phyloP scores from a whole-genome alignment of 2,888 invertebrate species.

The Melinopterus prodromus region DNA sequence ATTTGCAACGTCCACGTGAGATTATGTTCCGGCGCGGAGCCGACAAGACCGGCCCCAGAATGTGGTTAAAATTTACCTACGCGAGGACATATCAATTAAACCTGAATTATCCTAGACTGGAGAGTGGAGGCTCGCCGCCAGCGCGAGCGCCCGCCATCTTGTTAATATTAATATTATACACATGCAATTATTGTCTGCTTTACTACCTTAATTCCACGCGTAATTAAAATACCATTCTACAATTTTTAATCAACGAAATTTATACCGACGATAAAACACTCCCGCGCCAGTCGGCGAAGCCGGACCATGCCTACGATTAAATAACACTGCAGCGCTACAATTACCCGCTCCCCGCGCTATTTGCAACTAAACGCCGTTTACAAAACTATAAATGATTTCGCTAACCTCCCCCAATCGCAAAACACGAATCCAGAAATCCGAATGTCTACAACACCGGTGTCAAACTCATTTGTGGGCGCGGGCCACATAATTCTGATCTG shows the following conservation, averaged over 20 bases:
- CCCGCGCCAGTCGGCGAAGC: conserved; percentile 7
- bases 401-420: not conserved
- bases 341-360: conserved; percentile 9
- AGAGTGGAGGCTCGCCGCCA: not conserved
- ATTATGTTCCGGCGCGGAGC: conserved; percentile 44
- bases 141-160: not conserved
- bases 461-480: no score
- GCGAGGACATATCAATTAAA: not conserved
- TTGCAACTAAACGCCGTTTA: conserved; percentile 22
- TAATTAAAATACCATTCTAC: conserved; percentile 26
- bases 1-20: conserved; percentile 45
- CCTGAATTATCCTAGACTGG: not conserved
- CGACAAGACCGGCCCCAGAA: conserved; percentile 13
- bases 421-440: not conserved
- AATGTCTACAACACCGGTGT: not conserved
- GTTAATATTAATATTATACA: conserved; percentile 26
- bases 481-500: no score
- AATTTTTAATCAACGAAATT: conserved; percentile 27
- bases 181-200: conserved; percentile 26
- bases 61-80: conserved; percentile 14
- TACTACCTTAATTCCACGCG: conserved; percentile 23
- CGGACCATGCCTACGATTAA: conserved; percentile 22
- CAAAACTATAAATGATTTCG: conserved; percentile 11
- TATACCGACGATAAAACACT: conserved; percentile 24
- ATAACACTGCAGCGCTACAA: conserved; percentile 26